A percentile compares a stretch with the other conserved stretches of the same genome.
These are phyloP conservation scores for Aporrectodea caliginosa DNA, from an alignment of 1,140 invertebrate species.

Conservation along the genomic window DNA sequence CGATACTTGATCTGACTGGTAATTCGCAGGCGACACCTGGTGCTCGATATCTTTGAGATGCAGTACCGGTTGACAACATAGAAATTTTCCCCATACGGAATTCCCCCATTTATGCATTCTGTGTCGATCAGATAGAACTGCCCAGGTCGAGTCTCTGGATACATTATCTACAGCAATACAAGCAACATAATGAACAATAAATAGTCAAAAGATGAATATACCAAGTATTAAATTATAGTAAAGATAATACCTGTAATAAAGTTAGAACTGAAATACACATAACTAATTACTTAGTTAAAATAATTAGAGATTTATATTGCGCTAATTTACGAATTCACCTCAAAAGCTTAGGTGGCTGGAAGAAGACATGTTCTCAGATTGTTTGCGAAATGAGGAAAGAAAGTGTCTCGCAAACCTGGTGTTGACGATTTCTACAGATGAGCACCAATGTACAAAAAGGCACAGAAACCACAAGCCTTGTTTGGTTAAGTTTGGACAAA, in stretches of 20 bases:
- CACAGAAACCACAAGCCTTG: too few relatives aligned
- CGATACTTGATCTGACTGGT: conserved; percentile 17
- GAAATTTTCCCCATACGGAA: conserved; percentile 22
- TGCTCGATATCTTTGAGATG: conserved; percentile 15
- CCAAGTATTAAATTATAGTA: background rate
- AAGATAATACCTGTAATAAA: background rate
- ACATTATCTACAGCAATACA: background rate
- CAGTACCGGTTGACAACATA: conserved; percentile 22
- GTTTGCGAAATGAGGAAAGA: too few relatives aligned
- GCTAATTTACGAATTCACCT: too few relatives aligned
- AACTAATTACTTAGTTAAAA: background rate
- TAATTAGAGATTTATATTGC: background rate
- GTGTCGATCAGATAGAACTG: conserved; percentile 21
- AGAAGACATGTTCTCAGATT: too few relatives aligned
- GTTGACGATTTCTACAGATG: too few relatives aligned
- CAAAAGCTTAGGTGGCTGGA: too few relatives aligned
- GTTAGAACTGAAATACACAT: background rate
- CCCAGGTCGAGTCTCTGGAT: conserved; percentile 6
- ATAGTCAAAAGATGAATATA: background rate
- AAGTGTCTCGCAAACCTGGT: too few relatives aligned
- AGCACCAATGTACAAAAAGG: too few relatives aligned
- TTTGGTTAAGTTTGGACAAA: too few relatives aligned
- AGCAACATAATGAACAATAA: background rate
- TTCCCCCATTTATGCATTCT: conserved; percentile 12
- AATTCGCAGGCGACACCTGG: background rate